Base-by-base conservation (phyloP, 2,113 vertebrate genomes). In the Pagrus major region DNA sequence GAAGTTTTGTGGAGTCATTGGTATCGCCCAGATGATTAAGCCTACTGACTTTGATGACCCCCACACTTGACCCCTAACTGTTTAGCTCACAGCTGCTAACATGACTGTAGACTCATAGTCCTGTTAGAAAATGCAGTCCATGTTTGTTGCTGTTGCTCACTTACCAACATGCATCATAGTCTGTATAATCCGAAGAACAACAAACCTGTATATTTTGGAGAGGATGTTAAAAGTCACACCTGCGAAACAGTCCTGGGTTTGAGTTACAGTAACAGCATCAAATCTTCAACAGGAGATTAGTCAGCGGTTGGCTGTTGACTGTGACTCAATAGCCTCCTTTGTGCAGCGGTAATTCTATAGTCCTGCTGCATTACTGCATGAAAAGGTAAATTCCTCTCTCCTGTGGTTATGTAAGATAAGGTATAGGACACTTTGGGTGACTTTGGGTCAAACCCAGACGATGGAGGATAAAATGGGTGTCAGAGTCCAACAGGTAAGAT, bases 271-370 rank as follows among this genome's bases (percentile, higher is more conserved):
- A 14, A 39, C 55, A 51, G 31, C 70, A 76, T 81, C 72, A 86
- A 83, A 75, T 72, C 39, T 78, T 83, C 20, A 83, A 67, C 12
- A 58, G 76, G 59, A 63, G 76, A 74, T 83, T 74, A 61, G 44
- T 49, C 52, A 21, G 52, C 21, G 15, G 27, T 16, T 60, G 64
- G 23, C 41, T 41, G 64, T 33, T 70, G 58, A 35, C 63, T 64
- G 42, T 52, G 75, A 80, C 67, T 60, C 23, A 42, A 55, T 10
- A 59, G 29, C 9, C 58, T 9, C 2, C 23, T 6, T 6, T 71
- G 27, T 55, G 76, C 21, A 65, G 35, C 16, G 39, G 71, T 80
- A 78, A 82, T 37, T 58, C 60, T 84, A 80, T 84, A 77, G 76
- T 55, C 33, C n/a, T 51, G 21, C 23, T 55, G 58, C 18, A 3